These are phyloP conservation scores for Alouatta palliata DNA, from an alignment of 2,113 vertebrate species.

Conservation along the genomic window DNA sequence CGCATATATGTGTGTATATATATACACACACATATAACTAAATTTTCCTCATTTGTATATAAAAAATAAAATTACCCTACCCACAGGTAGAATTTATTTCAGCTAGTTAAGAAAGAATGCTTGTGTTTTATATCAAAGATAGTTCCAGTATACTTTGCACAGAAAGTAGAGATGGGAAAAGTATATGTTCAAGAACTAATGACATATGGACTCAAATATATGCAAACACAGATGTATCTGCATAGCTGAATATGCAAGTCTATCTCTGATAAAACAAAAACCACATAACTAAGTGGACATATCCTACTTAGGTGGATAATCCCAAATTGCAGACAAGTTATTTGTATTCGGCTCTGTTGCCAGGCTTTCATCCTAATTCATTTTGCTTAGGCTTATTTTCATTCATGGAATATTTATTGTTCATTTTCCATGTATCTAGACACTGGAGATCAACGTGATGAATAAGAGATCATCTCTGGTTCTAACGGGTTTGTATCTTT, in stretches of 20 bases:
- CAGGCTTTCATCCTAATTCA: conserved; percentile 7
- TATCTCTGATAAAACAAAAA: background rate
- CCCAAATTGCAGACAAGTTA: background rate
- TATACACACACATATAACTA: background rate
- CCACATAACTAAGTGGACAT: background rate
- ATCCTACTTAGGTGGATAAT: background rate
- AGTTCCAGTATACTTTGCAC: background rate
- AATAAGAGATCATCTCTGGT: background rate
- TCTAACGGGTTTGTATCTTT: background rate
- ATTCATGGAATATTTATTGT: conserved; percentile 40
- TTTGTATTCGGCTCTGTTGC: conserved; percentile 17
- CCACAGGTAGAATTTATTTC: background rate
- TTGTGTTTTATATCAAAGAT: background rate
- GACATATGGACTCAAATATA: background rate
- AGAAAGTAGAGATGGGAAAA: background rate
- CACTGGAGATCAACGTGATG: conserved; percentile 33
- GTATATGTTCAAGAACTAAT: background rate
- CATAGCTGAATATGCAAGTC: background rate
- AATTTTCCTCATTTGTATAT: background rate
- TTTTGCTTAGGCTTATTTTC: conserved; percentile 43
- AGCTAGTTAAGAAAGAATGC: background rate
- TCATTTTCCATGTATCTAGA: conserved; percentile 14
- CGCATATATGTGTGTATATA: background rate
- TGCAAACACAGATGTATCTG: background rate
- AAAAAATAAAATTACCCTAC: background rate